Percentiles rank a stretch among this genome's conserved stretches.
phyloP scores from a whole-genome alignment of 2,113 vertebrate species.

The Phylloscopus trochilus region DNA sequence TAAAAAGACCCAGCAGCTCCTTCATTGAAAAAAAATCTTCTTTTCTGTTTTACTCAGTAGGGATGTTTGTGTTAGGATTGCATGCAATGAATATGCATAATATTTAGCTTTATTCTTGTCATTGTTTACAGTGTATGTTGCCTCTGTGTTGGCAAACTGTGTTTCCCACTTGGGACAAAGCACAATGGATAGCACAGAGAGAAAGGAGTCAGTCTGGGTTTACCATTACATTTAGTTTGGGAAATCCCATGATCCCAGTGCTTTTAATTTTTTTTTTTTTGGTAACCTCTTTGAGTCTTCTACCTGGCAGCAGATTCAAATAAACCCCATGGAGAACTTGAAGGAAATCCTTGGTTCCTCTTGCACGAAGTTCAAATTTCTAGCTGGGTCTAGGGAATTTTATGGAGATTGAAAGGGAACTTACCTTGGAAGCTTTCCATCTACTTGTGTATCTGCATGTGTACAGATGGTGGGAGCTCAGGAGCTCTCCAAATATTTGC shows the following conservation, averaged over 20 bases:
- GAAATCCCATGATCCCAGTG: background rate
- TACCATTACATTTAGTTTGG: background rate
- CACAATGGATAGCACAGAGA: background rate
- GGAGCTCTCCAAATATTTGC: constrained; percentile 14
- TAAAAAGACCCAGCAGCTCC: constrained; percentile 17
- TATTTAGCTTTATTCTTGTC: constrained; percentile 47
- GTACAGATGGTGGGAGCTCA: background rate
- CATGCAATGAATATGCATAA: constrained; percentile 45
- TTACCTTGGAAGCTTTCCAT: constrained; percentile 23
- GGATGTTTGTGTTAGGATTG: constrained; percentile 10
- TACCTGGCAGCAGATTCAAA: background rate
- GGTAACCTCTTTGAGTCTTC: background rate
- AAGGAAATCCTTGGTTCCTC: background rate
- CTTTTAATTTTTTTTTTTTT: background rate
- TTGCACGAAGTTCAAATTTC: background rate
- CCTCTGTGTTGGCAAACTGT: background rate
- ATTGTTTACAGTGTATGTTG: constrained; percentile 10
- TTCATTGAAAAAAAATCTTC: background rate
- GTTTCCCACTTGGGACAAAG: background rate
- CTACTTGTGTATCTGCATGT: background rate
- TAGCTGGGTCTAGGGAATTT: background rate
- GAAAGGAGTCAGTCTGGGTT: background rate
- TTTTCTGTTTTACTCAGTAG: background rate
- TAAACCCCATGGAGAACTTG: background rate
- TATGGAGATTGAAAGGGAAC: background rate